Evolutionary conservation across 92 coral and sea anemone species (phyloP), one percentile per base, ranked within the genome.

Genomic region (Hydrozoanthus gracilis): DNA sequence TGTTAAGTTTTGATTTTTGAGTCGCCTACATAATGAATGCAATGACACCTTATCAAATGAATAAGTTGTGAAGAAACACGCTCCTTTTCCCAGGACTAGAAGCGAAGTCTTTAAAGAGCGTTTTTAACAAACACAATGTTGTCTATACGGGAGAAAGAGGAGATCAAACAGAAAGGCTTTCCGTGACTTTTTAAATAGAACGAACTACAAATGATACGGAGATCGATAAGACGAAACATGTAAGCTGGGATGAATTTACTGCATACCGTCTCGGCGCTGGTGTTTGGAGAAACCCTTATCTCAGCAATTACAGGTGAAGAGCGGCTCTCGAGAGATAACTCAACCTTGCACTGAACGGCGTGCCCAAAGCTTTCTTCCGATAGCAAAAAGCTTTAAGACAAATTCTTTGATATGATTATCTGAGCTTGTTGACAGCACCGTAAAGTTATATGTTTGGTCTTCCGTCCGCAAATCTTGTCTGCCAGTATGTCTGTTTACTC

Each of bases 361-460:
- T 56, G 20, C 73, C 69, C 58, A 18, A 70, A 62, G 74, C 70
- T 65, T 65, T 64, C 72, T 80, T 65, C 74, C 62, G 85, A 80
- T 80, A 80, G 85, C 85, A 73, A 48, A 52, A 80, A 20, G 70
- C 50, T 46, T 58, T 80, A 46, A 80, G 85, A 66, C 74, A 49
- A 80, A 67, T 52, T 66, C 74, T 80, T n/a, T 80, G 85, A 80
- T 64, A 65, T 49, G 74, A 65, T 80, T 80, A 80, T 80, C 85
- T 62, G 48, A 65, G 73, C 52, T 80, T 80, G 85, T 65, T 80
- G 85, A 80, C 85, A 80, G 50, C 56, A 65, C 85, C 66, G 85
- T 80, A 65, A 80, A 80, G 73, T 9, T 74, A 80, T 80, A 80
- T 80, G 85, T 80, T 80, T 80, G 16, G 85, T 65, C 85, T 64